A percentile compares a stretch with the other conserved stretches of the same genome.
These are phyloP conservation scores for Glaucomys volans DNA, from an alignment of 2,113 vertebrate genomes.

Conservation along the genomic window DNA sequence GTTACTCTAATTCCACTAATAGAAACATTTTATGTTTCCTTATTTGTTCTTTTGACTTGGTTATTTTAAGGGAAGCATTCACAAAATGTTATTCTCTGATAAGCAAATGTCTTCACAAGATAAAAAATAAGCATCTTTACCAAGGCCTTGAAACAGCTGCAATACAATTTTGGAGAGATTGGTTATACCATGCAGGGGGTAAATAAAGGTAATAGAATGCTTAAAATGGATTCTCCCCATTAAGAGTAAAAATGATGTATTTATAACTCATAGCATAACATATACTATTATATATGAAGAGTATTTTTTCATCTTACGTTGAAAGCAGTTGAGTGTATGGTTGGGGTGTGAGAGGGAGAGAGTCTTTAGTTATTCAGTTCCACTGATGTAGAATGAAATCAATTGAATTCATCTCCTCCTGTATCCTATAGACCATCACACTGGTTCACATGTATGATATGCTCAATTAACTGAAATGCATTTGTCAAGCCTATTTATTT, in stretches of 20 bases:
- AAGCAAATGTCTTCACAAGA: background rate
- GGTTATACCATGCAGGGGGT: fast-evolving
- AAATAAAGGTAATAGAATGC: background rate
- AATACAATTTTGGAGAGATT: background rate
- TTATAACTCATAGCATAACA: background rate
- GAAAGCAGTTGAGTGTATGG: background rate
- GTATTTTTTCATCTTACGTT: background rate
- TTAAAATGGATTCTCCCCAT: background rate
- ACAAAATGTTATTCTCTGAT: background rate
- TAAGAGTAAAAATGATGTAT: background rate
- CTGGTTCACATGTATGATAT: background rate
- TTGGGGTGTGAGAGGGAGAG: background rate
- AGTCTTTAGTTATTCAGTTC: background rate
- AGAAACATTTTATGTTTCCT: background rate
- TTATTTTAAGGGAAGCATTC: background rate
- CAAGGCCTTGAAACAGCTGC: background rate
- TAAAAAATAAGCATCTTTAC: background rate
- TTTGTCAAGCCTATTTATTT: background rate
- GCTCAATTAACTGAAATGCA: background rate
- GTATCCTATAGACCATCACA: background rate
- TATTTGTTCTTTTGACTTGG: background rate
- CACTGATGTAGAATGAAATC: background rate
- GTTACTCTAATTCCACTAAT: background rate
- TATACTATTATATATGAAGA: background rate
- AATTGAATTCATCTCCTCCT: background rate